Evolutionary conservation across 2,113 vertebrate genomes (phyloP).

Genomic region (Seriola aureovittata): DNA sequence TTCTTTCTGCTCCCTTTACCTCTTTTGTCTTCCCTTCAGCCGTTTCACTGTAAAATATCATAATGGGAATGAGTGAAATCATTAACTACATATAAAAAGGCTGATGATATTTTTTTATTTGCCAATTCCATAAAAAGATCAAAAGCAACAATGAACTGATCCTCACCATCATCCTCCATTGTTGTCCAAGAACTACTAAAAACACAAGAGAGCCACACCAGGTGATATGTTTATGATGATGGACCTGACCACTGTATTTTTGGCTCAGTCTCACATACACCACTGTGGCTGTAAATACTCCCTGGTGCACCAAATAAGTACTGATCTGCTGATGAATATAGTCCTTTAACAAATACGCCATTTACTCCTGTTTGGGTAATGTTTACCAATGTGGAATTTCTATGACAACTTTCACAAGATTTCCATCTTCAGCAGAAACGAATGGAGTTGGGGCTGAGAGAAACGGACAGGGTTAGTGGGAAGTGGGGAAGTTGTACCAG

Average conservation of each 20-base stretch:
- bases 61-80: not conserved
- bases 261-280: too few species aligned
- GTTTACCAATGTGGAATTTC: not conserved
- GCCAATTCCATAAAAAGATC: not conserved
- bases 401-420: not conserved
- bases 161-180: not conserved
- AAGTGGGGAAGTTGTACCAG: not conserved
- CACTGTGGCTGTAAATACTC: too few species aligned
- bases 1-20: not conserved
- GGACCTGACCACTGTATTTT: not conserved
- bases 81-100: not conserved
- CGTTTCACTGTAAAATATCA: conserved; percentile 23
- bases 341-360: not conserved
- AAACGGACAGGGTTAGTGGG: not conserved
- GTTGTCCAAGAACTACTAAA: not conserved
- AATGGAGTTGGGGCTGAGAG: too few species aligned
- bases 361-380: not conserved
- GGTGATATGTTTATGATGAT: not conserved
- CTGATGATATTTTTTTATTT: not conserved
- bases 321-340: not conserved
- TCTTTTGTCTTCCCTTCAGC: not conserved
- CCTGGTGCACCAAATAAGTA: not conserved
- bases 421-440: not conserved
- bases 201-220: not conserved
- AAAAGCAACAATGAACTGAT: not conserved